phyloP scores from a whole-genome alignment of 2,797 vertebrate genomes.

The Chaenodraco wilsoni region DNA sequence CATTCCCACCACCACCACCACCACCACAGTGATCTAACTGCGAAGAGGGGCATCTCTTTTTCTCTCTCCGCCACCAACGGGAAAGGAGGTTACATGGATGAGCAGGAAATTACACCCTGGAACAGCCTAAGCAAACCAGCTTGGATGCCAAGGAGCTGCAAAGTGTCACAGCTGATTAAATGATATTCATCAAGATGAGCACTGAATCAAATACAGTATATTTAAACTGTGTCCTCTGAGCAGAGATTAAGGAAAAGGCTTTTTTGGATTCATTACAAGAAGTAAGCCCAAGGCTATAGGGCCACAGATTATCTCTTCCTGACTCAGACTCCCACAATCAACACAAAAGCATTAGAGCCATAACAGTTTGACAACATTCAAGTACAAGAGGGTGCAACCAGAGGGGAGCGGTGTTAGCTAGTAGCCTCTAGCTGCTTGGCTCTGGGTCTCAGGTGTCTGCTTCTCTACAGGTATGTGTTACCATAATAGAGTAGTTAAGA shows the following conservation, averaged over 20 bases:
- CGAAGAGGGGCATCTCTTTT: conserved; percentile 62
- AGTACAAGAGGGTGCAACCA: conserved; percentile 72
- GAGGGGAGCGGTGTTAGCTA: conserved; percentile 55
- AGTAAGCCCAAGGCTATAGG: conserved; percentile 67
- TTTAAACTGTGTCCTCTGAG: conserved; percentile 62
- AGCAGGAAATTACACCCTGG: conserved; percentile 61
- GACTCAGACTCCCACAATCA: conserved; percentile 79
- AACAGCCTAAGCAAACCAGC: conserved; percentile 36
- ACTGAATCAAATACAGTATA: conserved; percentile 55
- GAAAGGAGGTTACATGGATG: conserved; percentile 63
- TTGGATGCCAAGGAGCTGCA: conserved; percentile 24
- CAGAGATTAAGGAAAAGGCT: conserved; percentile 71
- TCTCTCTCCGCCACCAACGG: conserved; percentile 48
- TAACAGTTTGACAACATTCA: conserved; percentile 82
- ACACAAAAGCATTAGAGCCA: conserved; percentile 79
- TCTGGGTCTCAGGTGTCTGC: conserved; percentile 78
- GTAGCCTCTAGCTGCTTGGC: conserved; percentile 69
- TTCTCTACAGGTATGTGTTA: conserved; percentile 82
- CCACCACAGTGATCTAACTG: conserved; percentile 68
- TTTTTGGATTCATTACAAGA: conserved; percentile 78
- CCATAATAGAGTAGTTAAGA: conserved; percentile 82
- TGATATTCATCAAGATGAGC: conserved; percentile 47
- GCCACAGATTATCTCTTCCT: conserved; percentile 76
- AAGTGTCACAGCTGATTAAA: conserved; percentile 60
- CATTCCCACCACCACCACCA: conserved; percentile 65